These are phyloP conservation scores for Hesperia comma DNA, from an alignment of 2,888 invertebrate species.

Conservation along the genomic window DNA sequence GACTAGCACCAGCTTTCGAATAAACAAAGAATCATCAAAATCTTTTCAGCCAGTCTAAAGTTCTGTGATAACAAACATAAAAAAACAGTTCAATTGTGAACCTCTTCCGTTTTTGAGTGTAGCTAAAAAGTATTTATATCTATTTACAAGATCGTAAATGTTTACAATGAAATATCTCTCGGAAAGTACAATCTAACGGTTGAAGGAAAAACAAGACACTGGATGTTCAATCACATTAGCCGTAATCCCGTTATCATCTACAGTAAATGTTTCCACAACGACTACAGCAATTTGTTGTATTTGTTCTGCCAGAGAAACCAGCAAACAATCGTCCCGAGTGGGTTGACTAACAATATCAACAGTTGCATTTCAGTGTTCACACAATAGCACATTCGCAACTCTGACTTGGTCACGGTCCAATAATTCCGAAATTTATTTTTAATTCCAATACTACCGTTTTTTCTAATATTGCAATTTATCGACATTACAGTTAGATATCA, in stretches of 20 bases:
- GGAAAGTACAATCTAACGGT: too few species aligned
- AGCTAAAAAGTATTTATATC: too few species aligned
- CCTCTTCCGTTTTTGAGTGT: too few species aligned
- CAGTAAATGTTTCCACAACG: background rate
- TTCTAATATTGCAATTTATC: background rate
- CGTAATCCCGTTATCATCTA: background rate
- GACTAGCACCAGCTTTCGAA: too few species aligned
- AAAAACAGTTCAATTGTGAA: too few species aligned
- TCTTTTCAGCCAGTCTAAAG: too few species aligned
- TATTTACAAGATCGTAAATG: too few species aligned
- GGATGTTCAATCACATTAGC: too few species aligned
- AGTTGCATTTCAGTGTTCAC: constrained; percentile 11
- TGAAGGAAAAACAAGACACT: too few species aligned
- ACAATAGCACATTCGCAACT: background rate
- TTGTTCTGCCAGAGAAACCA: background rate
- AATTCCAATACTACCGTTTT: background rate
- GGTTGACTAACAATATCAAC: constrained; percentile 5
- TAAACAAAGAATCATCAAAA: too few species aligned
- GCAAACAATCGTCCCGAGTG: background rate
- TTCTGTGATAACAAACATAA: too few species aligned
- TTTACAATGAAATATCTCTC: too few species aligned
- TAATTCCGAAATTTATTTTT: background rate
- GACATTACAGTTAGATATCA: background rate
- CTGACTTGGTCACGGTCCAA: background rate
- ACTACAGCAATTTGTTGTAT: background rate